Conservation (phyloP, 2,888 invertebrate genomes). For the Cabera pusaria region DNA sequence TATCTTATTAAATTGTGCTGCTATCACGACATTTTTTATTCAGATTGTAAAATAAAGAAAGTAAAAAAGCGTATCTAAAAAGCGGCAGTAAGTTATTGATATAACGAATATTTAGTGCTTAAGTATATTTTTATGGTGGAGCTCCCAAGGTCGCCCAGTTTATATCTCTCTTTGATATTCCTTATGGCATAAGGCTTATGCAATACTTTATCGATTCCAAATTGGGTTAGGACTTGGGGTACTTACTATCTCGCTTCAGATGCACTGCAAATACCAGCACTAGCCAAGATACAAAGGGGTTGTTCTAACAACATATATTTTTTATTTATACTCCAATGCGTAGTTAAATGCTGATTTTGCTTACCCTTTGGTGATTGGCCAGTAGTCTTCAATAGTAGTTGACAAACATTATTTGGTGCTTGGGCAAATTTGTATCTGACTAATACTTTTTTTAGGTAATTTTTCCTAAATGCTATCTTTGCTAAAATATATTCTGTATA, state of each 20-base stretch:
- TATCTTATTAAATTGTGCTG: too few species aligned
- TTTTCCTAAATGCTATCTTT: too few species aligned
- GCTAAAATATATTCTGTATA: slow-evolving; percentile 1
- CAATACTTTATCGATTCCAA: slow-evolving; percentile 30
- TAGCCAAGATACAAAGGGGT: slow-evolving; percentile 18
- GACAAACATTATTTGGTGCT: slow-evolving; percentile 32
- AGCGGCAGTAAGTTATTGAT: too few species aligned
- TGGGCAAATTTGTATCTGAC: slow-evolving; percentile 30
- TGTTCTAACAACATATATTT: slow-evolving; percentile 16
- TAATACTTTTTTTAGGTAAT: too few species aligned
- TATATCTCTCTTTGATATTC: too few species aligned
- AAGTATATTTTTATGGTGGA: too few species aligned
- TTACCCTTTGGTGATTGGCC: slow-evolving; percentile 49
- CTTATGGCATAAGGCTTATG: too few species aligned
- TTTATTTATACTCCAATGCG: slow-evolving; percentile 33
- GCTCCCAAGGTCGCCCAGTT: too few species aligned
- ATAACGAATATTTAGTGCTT: too few species aligned
- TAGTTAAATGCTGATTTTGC: slow-evolving; percentile 32
- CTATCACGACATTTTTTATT: too few species aligned
- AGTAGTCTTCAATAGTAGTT: slow-evolving; percentile 35
- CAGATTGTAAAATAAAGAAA: too few species aligned
- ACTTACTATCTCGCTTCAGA: slow-evolving; percentile 45
- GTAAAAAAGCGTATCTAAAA: too few species aligned
- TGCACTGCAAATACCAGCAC: slow-evolving; percentile 46
- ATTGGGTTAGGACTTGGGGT: slow-evolving; percentile 50